These are phyloP conservation scores for Brienomyrus brachyistius DNA, from an alignment of 2,113 vertebrate species.

Conservation along the genomic window DNA sequence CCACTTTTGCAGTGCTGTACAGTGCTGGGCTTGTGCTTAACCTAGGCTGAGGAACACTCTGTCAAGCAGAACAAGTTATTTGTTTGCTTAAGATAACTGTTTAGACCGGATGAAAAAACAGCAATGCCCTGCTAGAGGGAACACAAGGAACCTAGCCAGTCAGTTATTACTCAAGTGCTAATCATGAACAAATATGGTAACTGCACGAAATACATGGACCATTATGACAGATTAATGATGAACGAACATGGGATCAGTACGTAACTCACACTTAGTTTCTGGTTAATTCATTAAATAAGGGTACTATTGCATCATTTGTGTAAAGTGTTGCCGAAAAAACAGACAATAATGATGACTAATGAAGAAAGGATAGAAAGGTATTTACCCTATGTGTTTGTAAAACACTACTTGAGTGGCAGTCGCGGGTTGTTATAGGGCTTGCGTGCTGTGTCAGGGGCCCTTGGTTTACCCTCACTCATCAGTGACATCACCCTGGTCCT, in stretches of 20 bases:
- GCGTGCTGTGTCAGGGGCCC: not conserved
- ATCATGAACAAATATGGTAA: not conserved
- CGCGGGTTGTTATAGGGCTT: not conserved
- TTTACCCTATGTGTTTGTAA: not conserved
- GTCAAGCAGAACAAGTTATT: not conserved
- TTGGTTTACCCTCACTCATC: not conserved
- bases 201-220: not conserved
- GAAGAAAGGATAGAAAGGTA: not conserved
- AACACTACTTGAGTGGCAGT: not conserved
- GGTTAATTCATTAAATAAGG: not conserved
- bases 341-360: not conserved
- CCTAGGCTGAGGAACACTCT: not conserved
- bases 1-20: not conserved
- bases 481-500: conserved; percentile 43
- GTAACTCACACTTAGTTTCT: not conserved
- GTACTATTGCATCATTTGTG: not conserved
- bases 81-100: not conserved
- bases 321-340: not conserved
- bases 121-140: not conserved
- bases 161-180: not conserved
- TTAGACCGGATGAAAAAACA: not conserved
- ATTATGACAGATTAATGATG: not conserved
- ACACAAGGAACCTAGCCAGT: not conserved
- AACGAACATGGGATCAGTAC: not conserved
- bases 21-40: not conserved